Evolutionary conservation across 1,140 invertebrate genomes (phyloP).

Genomic region (Colletes gigas): DNA sequence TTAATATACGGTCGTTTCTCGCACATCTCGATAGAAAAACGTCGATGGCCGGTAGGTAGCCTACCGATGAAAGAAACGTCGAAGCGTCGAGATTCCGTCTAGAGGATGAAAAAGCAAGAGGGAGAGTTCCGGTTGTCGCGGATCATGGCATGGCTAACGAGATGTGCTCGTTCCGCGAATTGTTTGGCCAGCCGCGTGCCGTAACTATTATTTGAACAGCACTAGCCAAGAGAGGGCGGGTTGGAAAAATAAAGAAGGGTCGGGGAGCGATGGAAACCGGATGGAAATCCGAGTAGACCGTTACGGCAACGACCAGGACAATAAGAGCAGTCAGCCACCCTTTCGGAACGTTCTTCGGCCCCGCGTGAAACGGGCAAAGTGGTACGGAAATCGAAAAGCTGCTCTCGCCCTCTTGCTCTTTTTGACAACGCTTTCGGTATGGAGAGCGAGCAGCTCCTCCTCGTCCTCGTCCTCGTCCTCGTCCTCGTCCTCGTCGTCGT

Average conservation of each 20-base stretch:
- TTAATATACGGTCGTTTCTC: not conserved
- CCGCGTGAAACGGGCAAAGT: constrained; percentile 25
- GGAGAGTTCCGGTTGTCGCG: constrained; percentile 26
- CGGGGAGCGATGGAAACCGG: constrained; percentile 29
- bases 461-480: not conserved
- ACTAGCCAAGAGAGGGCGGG: constrained; percentile 14
- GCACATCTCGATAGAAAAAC: constrained; percentile 2
- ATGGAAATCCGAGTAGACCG: constrained; percentile 60
- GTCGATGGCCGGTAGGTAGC: not conserved
- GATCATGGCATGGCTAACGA: constrained; percentile 53
- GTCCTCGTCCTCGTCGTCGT: no score
- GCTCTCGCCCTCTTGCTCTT: constrained; percentile 31
- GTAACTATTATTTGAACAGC: constrained; percentile 62
- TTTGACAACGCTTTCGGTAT: not conserved
- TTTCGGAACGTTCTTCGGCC: constrained; percentile 40
- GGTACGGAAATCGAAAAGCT: constrained; percentile 45
- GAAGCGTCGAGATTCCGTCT: constrained; percentile 29
- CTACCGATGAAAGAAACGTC: not conserved
- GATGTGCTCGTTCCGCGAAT: constrained; percentile 57
- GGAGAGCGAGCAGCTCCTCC: no score
- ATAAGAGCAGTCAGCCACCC: constrained; percentile 57
- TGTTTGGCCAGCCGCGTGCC: constrained; percentile 56
- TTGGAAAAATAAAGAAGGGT: constrained; percentile 20
- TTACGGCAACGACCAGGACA: constrained; percentile 53
- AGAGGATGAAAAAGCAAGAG: not conserved